Base-by-base conservation (phyloP, 2,888 invertebrate genomes). In the Lepetodrilus schrolli region DNA sequence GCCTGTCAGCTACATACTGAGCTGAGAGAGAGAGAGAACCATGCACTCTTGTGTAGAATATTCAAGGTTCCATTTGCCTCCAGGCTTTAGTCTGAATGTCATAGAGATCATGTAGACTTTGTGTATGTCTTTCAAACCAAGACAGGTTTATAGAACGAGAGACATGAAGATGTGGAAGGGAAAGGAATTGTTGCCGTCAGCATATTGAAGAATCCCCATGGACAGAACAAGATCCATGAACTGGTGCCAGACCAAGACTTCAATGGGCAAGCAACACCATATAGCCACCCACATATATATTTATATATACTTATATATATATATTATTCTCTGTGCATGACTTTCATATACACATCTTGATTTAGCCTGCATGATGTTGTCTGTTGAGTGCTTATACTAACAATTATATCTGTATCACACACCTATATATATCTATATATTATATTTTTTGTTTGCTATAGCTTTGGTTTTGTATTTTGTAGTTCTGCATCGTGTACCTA, bases 321-420 rank as follows among this genome's bases (percentile, higher is more conserved):
- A 48, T 48, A 20, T 48, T 21, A 48, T 48, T 48, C 48, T 48
- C 58, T 30, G 34, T 58, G 58, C 58, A 58, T 58, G 58, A 30
- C 17, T 48, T 58, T 23, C 30, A 58, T 58, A 58, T 30, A 58
- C 30, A 23, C 34, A 58, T 58, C 58, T 58, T 23, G 58, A 51
- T 58, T 58, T 58, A 58, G 58, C 34, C 58, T 58, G 58, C 58
- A 58, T 58, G 58, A 26, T 58, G 34, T 30, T 3, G 34, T 30
- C 58, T 58, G 58, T 58, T 58, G 26, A 17, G 17, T 58, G 58
- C 58, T 58, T 58, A 58, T 58, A 58, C 58, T 58, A 58, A 58
- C 58, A 48, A n/a, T n/a, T n/a, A 30, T 30, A 13, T 58, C 58
- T 58, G 58, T 58, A 58, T 17, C 20, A 34, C 34, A 13, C n/a